A percentile compares a stretch with the other conserved stretches of the same genome.
These are phyloP conservation scores for Nysson spinosus DNA, from an alignment of 2,888 invertebrate genomes.

Conservation along the genomic window DNA sequence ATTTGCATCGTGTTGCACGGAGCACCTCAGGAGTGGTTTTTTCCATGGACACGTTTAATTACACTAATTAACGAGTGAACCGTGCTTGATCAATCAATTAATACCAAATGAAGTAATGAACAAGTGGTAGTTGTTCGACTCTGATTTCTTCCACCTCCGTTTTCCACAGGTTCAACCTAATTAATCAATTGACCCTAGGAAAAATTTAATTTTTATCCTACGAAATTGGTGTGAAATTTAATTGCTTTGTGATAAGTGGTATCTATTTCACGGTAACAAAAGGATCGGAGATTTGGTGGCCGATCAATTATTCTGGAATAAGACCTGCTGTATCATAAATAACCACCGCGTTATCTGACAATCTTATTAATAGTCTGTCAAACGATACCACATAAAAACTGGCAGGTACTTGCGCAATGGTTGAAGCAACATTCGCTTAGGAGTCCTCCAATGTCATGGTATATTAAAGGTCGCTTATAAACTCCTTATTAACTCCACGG, in stretches of 20 bases:
- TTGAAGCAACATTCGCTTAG: not conserved
- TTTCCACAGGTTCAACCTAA: too few relatives aligned
- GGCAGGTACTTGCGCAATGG: not conserved
- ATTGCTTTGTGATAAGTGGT: too few relatives aligned
- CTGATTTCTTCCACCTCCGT: not conserved
- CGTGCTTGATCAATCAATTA: conserved; percentile 3
- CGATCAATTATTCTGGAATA: too few relatives aligned
- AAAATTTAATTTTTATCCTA: too few relatives aligned
- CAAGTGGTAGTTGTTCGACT: not conserved
- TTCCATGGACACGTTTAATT: conserved; percentile 17
- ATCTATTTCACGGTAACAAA: too few relatives aligned
- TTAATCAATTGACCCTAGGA: too few relatives aligned
- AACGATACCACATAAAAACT: not conserved
- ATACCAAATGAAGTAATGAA: not conserved
- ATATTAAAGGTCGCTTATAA: too few relatives aligned
- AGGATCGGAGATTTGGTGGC: too few relatives aligned
- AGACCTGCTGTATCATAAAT: too few relatives aligned
- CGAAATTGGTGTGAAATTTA: too few relatives aligned
- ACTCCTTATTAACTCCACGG: too few relatives aligned
- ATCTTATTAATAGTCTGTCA: not conserved
- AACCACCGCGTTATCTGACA: too few relatives aligned
- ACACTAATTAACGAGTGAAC: conserved; percentile 20
- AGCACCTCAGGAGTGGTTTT: conserved; percentile 13
- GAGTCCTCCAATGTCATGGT: not conserved
- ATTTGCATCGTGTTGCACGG: conserved; percentile 30